Percentiles rank a stretch among this genome's conserved stretches.
Evolutionary conservation across 2,113 vertebrate genomes (phyloP).

Genomic region (Hyperoodon ampullatus): DNA sequence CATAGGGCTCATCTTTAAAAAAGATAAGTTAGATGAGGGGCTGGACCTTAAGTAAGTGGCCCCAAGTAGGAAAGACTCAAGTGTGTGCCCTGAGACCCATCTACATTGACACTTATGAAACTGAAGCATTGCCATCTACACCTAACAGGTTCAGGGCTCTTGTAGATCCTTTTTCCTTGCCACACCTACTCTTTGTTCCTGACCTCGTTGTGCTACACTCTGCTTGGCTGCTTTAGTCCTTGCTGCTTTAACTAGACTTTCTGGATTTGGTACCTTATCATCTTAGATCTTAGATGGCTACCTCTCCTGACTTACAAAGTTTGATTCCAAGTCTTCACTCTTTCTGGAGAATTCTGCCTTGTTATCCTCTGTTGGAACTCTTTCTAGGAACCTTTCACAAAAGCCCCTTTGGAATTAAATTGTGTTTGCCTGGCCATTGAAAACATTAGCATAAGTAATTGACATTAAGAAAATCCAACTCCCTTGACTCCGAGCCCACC

Average conservation of each 20-base stretch:
- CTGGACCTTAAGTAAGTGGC: neutral
- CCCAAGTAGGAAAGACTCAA: neutral
- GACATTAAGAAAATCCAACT: neutral
- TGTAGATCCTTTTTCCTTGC: neutral
- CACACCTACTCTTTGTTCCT: neutral
- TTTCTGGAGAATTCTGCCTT: neutral
- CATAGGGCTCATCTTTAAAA: neutral
- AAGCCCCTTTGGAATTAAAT: slow-evolving; percentile 42
- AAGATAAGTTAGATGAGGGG: neutral
- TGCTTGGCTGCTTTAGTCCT: neutral
- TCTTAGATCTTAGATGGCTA: neutral
- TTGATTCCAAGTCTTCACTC: neutral
- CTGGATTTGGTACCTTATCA: neutral
- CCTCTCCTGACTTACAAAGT: neutral
- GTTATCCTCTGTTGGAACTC: neutral
- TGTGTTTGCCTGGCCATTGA: neutral
- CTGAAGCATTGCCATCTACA: neutral
- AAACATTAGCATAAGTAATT: neutral
- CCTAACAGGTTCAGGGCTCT: neutral
- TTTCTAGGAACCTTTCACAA: neutral
- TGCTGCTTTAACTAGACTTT: neutral
- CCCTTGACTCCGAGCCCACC: neutral
- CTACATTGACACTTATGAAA: neutral
- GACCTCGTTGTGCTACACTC: neutral
- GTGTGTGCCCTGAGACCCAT: neutral